Evolutionary conservation across 2,888 invertebrate species (phyloP).

Genomic region (Microctonus hyperodae): DNA sequence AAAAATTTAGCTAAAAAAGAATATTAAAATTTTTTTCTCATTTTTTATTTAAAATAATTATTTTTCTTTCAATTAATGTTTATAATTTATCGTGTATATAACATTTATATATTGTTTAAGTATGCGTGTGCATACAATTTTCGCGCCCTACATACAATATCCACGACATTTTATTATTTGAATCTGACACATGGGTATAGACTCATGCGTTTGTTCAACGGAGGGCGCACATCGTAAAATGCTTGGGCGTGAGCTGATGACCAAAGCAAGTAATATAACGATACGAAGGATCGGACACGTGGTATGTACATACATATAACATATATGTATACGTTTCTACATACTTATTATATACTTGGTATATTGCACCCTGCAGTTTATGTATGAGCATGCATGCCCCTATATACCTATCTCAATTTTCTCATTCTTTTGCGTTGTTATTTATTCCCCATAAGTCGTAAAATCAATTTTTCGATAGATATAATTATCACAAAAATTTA

Average conservation of each 20-base stretch:
- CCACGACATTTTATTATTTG: constrained; percentile 40
- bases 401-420: constrained; percentile 4
- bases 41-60: not conserved
- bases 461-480: constrained; percentile 50
- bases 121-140: not conserved
- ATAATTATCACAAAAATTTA: constrained; percentile 59
- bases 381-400: constrained; percentile 34
- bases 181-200: constrained; percentile 45
- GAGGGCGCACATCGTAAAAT: constrained; percentile 50
- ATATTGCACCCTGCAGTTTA: constrained; percentile 35
- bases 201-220: constrained; percentile 29
- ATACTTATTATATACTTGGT: constrained; percentile 26
- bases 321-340: no score
- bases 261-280: constrained; percentile 15
- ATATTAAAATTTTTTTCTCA: not conserved
- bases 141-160: not conserved
- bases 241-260: constrained; percentile 31
- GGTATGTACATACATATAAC: constrained; percentile 10
- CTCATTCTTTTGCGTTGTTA: constrained; percentile 48
- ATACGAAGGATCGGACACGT: not conserved
- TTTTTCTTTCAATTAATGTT: not conserved
- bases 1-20: no score
- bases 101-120: not conserved
- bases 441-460: constrained; percentile 58
- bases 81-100: not conserved